A percentile compares a stretch with the other conserved stretches of the same genome.
phyloP scores from a whole-genome alignment of 2,113 vertebrate species.

The Cyanistes caeruleus region DNA sequence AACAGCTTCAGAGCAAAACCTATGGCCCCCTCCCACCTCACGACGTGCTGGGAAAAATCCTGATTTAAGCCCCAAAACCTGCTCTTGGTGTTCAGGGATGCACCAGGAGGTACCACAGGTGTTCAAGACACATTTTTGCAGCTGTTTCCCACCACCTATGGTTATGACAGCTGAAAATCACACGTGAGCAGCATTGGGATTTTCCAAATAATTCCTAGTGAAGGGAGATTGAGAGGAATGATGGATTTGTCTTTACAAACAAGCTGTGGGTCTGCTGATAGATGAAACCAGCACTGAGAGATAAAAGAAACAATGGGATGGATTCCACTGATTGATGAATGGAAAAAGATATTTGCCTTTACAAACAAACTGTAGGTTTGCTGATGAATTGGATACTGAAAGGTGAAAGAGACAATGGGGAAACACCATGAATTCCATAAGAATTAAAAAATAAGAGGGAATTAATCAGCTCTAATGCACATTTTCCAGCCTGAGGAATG shows the following conservation, averaged over 20 bases:
- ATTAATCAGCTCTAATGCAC: not conserved
- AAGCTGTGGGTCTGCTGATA: too few relatives aligned
- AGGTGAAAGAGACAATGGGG: too few relatives aligned
- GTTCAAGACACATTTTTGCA: not conserved
- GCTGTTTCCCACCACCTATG: not conserved
- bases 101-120: not conserved
- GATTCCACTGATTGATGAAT: too few relatives aligned
- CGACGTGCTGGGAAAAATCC: not conserved
- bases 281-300: too few relatives aligned
- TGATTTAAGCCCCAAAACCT: not conserved
- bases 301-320: too few relatives aligned
- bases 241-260: too few relatives aligned
- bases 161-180: not conserved
- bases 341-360: too few relatives aligned
- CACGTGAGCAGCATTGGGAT: fast-evolving
- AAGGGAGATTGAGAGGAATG: not conserved
- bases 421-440: too few relatives aligned
- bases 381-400: too few relatives aligned
- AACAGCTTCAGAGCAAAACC: not conserved
- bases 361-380: too few relatives aligned
- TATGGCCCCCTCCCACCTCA: fast-evolving
- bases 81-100: not conserved
- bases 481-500: not conserved
- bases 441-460: too few relatives aligned
- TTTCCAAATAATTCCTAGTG: not conserved